Base-by-base conservation (phyloP, 23 tunicate genomes). In the Halocynthia aurantium region DNA sequence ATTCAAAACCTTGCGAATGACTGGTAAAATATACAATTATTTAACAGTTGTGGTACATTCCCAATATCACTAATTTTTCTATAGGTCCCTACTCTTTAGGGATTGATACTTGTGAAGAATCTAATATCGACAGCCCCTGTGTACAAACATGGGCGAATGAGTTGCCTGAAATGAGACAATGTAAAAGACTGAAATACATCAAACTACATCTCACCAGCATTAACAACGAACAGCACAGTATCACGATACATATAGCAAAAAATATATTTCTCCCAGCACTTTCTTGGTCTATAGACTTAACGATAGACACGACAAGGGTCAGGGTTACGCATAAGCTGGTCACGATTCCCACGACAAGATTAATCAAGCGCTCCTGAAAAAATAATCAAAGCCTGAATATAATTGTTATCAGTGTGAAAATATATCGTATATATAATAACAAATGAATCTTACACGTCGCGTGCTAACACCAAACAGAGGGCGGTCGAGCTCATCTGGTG, bases 391-490 rank as follows among this genome's bases (percentile, higher is more conserved):
- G 18, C 22, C n/a, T 2, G 11, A 17, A 1, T 10, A 57, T 12
- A 49, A 13, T 12, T 49, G 40, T 72, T 15, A 12, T 49, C 13
- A 49, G 51, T 5, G 17, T 72, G 77, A 15, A 72, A 44, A 72
- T 2, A n/a, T 58, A 58, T n/a, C n/a, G 63, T 4, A 58, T n/a
- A 31, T 4, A 31, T 31, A 31, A 31, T 31, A 31, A 51, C n/a
- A 5, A 12, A 40, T 49, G 15, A 53, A 10, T 56, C 84, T 72
- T 80, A 85, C 90, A 60, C 97, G 61, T 71, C 97, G 62, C 12
- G 97, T 90, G 69, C 97, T 84, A 21, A 85, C 86, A 18, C 97
- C 97, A 81, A 90, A 90, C 52, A 90, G 51, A 60, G 97, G 97
- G 21, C 97, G 75, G 57, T 90, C 90, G 53, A 77, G 79, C 51